Evolutionary conservation across 2,113 vertebrate species (phyloP), one percentile per base, ranked within the genome.

Genomic region (Sinocyclocheilus maitianheensis): DNA sequence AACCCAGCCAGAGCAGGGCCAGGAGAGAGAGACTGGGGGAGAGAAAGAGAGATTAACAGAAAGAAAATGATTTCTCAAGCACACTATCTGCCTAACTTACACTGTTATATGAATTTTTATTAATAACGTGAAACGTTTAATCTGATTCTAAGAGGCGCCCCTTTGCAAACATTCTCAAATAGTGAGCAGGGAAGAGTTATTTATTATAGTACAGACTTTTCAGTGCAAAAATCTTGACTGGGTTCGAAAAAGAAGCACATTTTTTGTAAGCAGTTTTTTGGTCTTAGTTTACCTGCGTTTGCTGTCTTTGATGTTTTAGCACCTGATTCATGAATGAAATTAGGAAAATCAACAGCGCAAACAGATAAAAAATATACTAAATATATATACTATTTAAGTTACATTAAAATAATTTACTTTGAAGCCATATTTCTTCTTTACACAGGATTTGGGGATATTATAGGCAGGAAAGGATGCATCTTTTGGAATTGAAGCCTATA

Each of bases 1-100:
- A 91, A 92, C 90, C 74, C 83, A 85, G 83, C 80, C 87, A 90
- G 87, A 84, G 88, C 82, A 87, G 46, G 55, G 81, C 88, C 83
- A 72, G 63, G 51, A 77, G 86, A 37, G 53, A 78, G 77, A 85
- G 89, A 85, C 55, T 16, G 14, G 30, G 14, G 30, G 65, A 74
- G 81, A 87, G 74, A 84, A 53, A 69, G 78, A 85, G 71, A 85
- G 62, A 84, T 60, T 62, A 51, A 65, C 74, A 53, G 83, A 77
- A 55, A 77, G 76, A 71, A 75, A 82, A 80, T 80, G 78, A 75
- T 86, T 85, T 88, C 74, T n/a, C 20, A 43, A 22, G 6, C 69
- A 78, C 63, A 55, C 72, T 46, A 77, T 87, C 48, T 18, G 43
- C 77, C 81, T 46, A 77, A 86, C 76, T 81, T 77, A 84, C 26